Evolutionary conservation across 30 jellyfish, hydroid and myxozoan species (phyloP).

Genomic region (Chrysaora quinquecirrha): DNA sequence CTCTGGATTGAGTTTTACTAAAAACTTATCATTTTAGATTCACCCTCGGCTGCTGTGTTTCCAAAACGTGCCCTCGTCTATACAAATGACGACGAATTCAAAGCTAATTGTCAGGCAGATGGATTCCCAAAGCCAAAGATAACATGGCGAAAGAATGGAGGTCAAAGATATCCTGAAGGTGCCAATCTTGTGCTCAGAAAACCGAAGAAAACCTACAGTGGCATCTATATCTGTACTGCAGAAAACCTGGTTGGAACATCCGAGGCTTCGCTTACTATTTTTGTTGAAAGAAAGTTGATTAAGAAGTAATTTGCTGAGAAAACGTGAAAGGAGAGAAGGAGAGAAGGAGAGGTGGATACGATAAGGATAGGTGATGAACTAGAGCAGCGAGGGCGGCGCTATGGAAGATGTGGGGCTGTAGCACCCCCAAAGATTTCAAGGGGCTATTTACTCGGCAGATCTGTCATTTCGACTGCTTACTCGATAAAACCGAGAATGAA

Average conservation of each 20-base stretch:
- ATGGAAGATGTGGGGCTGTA: too few species aligned
- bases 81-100: background rate
- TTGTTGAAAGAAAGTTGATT: background rate
- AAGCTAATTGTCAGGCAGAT: background rate
- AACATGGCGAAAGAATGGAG: background rate
- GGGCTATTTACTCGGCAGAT: too few species aligned
- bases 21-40: background rate
- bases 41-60: background rate
- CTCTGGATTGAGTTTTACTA: too few species aligned
- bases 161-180: background rate
- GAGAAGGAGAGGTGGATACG: too few species aligned
- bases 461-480: too few species aligned
- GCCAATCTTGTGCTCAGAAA: background rate
- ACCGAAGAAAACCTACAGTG: background rate
- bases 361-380: too few species aligned
- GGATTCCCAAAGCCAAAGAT: conserved; percentile 15
- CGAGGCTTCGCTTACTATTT: background rate
- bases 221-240: conserved; percentile 2
- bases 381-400: too few species aligned
- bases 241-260: background rate
- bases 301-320: too few species aligned
- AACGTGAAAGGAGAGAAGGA: too few species aligned
- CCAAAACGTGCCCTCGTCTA: background rate
- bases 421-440: too few species aligned
- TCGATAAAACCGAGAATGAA: too few species aligned